phyloP scores from a whole-genome alignment of 2,113 vertebrate species.

The Calyptomena viridis region DNA sequence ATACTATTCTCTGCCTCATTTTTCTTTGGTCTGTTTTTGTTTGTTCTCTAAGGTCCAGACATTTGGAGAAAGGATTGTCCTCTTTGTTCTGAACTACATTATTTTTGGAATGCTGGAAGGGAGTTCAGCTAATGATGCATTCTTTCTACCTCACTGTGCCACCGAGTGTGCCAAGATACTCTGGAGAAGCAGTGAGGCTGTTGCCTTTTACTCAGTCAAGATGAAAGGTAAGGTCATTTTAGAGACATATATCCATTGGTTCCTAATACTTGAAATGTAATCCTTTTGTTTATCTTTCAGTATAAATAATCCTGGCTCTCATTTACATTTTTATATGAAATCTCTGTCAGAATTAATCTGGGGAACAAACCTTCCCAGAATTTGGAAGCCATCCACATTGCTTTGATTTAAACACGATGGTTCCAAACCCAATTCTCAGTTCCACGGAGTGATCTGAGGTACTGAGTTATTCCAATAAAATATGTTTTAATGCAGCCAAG shows the following conservation, averaged over 20 bases:
- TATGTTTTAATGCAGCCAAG: background rate
- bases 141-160: slow-evolving; percentile 83
- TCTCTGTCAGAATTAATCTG: slow-evolving; percentile 14
- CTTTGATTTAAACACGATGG: slow-evolving; percentile 8
- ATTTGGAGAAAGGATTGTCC: slow-evolving; percentile 85
- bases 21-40: slow-evolving; percentile 38
- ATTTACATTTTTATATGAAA: slow-evolving; percentile 43
- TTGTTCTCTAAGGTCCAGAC: slow-evolving; percentile 81
- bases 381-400: slow-evolving; percentile 25
- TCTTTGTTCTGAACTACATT: slow-evolving; percentile 88
- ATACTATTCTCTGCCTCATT: background rate
- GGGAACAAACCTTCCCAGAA: background rate
- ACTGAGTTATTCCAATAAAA: background rate
- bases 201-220: slow-evolving; percentile 90
- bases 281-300: slow-evolving; percentile 12
- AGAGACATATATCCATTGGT: background rate
- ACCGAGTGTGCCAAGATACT: slow-evolving; percentile 86
- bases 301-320: slow-evolving; percentile 30
- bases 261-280: background rate
- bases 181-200: slow-evolving; percentile 82
- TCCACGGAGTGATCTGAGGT: background rate
- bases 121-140: slow-evolving; percentile 66
- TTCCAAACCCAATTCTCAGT: background rate
- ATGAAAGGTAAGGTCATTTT: slow-evolving; percentile 80
- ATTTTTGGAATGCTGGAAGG: slow-evolving; percentile 83